Evolutionary conservation across 92 coral and sea anemone genomes (phyloP).

Genomic region (Heteractis magnifica): DNA sequence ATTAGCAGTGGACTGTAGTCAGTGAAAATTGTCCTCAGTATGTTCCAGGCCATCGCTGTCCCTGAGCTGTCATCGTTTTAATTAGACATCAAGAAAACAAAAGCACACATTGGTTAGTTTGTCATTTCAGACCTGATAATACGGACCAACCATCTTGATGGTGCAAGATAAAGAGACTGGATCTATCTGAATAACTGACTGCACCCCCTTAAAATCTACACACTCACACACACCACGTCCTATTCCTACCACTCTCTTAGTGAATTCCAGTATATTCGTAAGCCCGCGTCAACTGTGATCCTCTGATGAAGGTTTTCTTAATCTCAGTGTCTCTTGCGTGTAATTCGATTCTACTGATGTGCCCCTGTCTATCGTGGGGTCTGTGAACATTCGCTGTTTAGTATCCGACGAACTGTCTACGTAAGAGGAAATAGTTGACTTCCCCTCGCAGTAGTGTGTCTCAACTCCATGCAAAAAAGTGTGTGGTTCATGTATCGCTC

Average conservation of each 20-base stretch:
- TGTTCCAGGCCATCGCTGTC: slow-evolving; percentile 42
- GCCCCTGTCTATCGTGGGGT: slow-evolving; percentile 11
- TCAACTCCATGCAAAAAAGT: slow-evolving; percentile 30
- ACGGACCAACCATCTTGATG: slow-evolving; percentile 47
- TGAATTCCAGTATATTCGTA: slow-evolving; percentile 17
- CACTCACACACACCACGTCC: neutral
- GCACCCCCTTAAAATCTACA: slow-evolving; percentile 17
- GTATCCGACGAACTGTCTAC: slow-evolving; percentile 41
- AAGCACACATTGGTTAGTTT: slow-evolving; percentile 46
- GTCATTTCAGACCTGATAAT: slow-evolving; percentile 49
- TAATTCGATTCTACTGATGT: slow-evolving; percentile 32
- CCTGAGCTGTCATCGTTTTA: slow-evolving; percentile 50
- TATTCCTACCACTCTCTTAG: slow-evolving; percentile 20
- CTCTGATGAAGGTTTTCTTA: slow-evolving; percentile 16
- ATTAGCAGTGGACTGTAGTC: slow-evolving; percentile 15
- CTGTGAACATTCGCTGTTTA: slow-evolving; percentile 36
- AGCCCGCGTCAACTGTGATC: slow-evolving; percentile 23
- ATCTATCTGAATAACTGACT: slow-evolving; percentile 6
- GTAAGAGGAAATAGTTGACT: slow-evolving; percentile 46
- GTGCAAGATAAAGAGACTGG: slow-evolving; percentile 44
- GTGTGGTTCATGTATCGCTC: slow-evolving; percentile 31
- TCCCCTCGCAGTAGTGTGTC: slow-evolving; percentile 47
- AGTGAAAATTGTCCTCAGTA: neutral
- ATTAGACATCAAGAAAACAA: slow-evolving; percentile 49
- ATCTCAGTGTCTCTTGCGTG: slow-evolving; percentile 31